A percentile compares a stretch with the other conserved stretches of the same genome.
phyloP scores from a whole-genome alignment of 2,797 vertebrate species.

The Sphenodon punctatus region DNA sequence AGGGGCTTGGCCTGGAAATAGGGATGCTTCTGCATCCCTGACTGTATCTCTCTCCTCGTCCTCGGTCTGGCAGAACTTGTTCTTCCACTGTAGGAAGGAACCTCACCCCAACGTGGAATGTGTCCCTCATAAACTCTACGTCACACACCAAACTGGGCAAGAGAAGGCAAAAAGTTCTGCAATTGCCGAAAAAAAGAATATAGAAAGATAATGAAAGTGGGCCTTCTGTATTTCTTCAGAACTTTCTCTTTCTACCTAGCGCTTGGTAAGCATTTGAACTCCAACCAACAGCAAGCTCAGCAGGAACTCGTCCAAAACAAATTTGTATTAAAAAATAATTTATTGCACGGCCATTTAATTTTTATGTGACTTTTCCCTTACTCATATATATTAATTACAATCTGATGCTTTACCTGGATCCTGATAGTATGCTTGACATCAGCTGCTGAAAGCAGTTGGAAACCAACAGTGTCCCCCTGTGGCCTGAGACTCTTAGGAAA shows the following conservation, averaged over 20 bases:
- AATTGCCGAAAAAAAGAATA: neutral
- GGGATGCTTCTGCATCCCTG: too few species aligned
- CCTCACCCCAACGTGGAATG: too few species aligned
- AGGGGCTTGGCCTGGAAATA: too few species aligned
- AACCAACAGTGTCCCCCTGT: neutral
- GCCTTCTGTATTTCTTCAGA: neutral
- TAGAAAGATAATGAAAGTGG: neutral
- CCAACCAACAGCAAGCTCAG: neutral
- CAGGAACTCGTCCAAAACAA: neutral
- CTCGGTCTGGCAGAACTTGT: too few species aligned
- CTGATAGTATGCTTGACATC: neutral
- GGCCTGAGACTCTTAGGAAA: neutral
- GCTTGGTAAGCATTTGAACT: neutral
- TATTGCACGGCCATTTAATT: neutral
- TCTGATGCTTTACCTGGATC: constrained; percentile 17
- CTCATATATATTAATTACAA: constrained; percentile 30
- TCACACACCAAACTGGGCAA: neutral
- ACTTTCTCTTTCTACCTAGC: neutral
- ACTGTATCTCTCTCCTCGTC: too few species aligned
- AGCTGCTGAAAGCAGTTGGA: neutral
- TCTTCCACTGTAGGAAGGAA: too few species aligned
- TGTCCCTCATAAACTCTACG: too few species aligned
- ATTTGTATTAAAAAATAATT: neutral
- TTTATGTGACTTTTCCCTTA: neutral
- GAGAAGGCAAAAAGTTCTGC: neutral